Conservation (phyloP, 37 sponge, comb jelly and placozoan genomes). For the Crambe crambe region DNA sequence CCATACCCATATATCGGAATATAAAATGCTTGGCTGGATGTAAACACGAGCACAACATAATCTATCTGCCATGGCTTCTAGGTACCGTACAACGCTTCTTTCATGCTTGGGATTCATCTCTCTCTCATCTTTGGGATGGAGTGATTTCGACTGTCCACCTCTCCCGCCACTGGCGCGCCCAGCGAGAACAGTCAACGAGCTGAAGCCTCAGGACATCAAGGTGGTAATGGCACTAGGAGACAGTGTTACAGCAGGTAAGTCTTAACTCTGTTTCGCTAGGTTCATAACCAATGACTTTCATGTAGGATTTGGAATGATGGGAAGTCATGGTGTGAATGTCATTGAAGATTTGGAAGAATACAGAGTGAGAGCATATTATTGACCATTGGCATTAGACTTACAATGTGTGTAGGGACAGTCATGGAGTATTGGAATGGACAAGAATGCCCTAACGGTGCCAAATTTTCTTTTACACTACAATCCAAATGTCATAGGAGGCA, state of each 20-base stretch:
- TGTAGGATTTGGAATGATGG: slow-evolving; percentile 76
- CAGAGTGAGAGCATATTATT: slow-evolving; percentile 35
- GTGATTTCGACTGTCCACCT: slow-evolving; percentile 63
- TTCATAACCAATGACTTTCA: too few relatives aligned
- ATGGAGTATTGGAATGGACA: slow-evolving; percentile 79
- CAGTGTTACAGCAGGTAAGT: slow-evolving; percentile 85
- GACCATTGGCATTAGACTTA: too few relatives aligned
- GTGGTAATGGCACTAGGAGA: slow-evolving; percentile 88
- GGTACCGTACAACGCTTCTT: too few relatives aligned
- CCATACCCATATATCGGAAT: too few relatives aligned
- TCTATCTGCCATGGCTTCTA: too few relatives aligned
- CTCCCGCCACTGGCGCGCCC: slow-evolving; percentile 68
- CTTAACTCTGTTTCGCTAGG: not conserved
- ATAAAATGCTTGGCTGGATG: too few relatives aligned
- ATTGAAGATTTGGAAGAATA: slow-evolving; percentile 59
- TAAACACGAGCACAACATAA: too few relatives aligned
- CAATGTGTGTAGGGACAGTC: slow-evolving; percentile 60
- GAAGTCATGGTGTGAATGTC: slow-evolving; percentile 32
- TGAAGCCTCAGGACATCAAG: slow-evolving; percentile 84
- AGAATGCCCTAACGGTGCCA: slow-evolving; percentile 64
- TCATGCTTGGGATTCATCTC: too few relatives aligned
- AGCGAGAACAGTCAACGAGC: slow-evolving; percentile 70
- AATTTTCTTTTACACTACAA: slow-evolving; percentile 64
- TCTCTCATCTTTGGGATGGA: not conserved
- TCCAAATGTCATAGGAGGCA: slow-evolving; percentile 59